These are phyloP conservation scores for Gastrophysa polygoni DNA, from an alignment of 2,888 invertebrate species.

Conservation along the genomic window DNA sequence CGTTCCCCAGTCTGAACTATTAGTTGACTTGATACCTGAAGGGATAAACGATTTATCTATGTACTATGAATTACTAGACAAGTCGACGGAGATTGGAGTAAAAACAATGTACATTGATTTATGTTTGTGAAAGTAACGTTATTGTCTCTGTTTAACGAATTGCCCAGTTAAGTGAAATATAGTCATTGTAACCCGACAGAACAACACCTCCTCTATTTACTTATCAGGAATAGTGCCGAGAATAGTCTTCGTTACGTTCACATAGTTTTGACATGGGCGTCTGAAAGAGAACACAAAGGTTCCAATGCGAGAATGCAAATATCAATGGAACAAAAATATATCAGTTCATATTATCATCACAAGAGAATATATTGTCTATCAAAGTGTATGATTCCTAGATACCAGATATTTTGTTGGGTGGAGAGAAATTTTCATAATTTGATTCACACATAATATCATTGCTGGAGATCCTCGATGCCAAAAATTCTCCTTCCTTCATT, in stretches of 20 bases:
- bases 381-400: no score
- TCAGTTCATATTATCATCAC: not conserved
- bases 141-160: conserved; percentile 33
- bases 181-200: conserved; percentile 31
- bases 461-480: no score
- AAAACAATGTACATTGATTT: conserved; percentile 25
- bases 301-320: not conserved
- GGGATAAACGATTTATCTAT: conserved; percentile 9
- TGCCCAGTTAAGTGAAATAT: conserved; percentile 29
- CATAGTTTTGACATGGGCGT: conserved; percentile 2
- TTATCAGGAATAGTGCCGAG: conserved; percentile 14
- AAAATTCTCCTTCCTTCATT: no score
- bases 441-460: no score
- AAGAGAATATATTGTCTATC: no score
- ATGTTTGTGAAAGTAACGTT: conserved; percentile 29
- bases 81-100: not conserved
- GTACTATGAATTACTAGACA: conserved; percentile 1
- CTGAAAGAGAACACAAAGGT: not conserved
- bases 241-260: conserved; percentile 6
- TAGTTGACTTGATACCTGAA: not conserved
- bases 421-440: no score
- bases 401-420: no score
- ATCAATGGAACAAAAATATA: not conserved
- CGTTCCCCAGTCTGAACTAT: not conserved
- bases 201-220: conserved; percentile 25